Conservation (phyloP, 1,140 invertebrate genomes). For the Condylostylus longicornis region DNA sequence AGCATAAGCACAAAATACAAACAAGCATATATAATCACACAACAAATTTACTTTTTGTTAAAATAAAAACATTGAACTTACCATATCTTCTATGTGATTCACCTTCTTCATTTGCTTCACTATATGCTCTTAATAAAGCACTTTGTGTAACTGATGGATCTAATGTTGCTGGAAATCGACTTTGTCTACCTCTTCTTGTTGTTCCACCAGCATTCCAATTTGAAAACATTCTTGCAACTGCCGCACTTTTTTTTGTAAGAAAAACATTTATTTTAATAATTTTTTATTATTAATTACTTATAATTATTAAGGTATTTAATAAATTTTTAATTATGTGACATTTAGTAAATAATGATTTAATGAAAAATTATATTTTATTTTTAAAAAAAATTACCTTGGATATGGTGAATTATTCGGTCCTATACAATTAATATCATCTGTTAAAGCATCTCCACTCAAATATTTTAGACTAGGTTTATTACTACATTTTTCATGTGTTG, state of each 20-base stretch:
- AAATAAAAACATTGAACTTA: constrained; percentile 13
- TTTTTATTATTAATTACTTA: too few species aligned
- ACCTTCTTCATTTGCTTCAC: constrained; percentile 34
- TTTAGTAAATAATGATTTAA: too few species aligned
- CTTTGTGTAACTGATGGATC: constrained; percentile 55
- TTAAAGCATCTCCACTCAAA: constrained; percentile 68
- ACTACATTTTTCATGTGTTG: constrained; percentile 36
- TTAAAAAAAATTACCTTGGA: constrained; percentile 49
- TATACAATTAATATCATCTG: constrained; percentile 53
- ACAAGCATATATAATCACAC: background rate
- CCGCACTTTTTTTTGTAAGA: too few species aligned
- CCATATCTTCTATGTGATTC: constrained; percentile 27
- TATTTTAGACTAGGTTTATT: constrained; percentile 54
- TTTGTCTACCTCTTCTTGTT: constrained; percentile 29
- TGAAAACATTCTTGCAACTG: constrained; percentile 44
- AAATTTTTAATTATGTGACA: too few species aligned
- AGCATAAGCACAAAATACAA: constrained; percentile 8
- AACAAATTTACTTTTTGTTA: background rate
- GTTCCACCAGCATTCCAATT: constrained; percentile 33
- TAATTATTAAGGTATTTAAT: too few species aligned
- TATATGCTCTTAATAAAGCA: constrained; percentile 48
- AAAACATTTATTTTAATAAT: too few species aligned
- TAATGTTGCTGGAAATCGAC: constrained; percentile 38
- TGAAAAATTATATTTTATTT: too few species aligned
- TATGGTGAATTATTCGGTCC: constrained; percentile 68